A percentile compares a stretch with the other conserved stretches of the same genome.
Conservation (phyloP, 2,797 vertebrate genomes). For the Hapalemur alaotrensis region DNA sequence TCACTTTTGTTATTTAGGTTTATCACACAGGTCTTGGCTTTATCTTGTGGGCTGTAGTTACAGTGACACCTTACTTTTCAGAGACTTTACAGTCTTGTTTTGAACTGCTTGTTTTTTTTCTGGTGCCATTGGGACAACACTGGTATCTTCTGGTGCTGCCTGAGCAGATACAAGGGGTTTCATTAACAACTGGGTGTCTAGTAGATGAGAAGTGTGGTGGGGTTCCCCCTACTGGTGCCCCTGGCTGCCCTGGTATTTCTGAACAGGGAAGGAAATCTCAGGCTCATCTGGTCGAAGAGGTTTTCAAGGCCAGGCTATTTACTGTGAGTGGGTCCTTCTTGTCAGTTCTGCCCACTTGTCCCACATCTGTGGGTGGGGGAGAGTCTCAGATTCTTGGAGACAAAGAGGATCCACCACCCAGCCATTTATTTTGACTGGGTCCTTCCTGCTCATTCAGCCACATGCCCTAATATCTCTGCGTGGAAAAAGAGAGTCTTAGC, state of each 20-base stretch:
- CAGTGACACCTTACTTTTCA: not conserved
- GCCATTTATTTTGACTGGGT: not conserved
- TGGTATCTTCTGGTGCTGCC: not conserved
- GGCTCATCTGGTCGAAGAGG: not conserved
- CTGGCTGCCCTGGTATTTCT: not conserved
- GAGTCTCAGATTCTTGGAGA: not conserved
- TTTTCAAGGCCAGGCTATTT: not conserved
- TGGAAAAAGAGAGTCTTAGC: not conserved
- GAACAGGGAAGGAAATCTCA: not conserved
- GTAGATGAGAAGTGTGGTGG: not conserved
- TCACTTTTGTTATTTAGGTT: not conserved
- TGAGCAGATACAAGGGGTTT: not conserved
- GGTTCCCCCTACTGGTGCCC: not conserved
- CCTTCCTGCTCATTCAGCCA: not conserved
- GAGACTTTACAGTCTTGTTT: not conserved
- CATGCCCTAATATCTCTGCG: not conserved
- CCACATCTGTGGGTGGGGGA: not conserved
- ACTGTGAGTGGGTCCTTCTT: not conserved
- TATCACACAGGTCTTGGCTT: not conserved
- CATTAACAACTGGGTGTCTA: not conserved
- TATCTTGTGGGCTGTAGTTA: not conserved
- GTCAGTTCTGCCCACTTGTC: not conserved
- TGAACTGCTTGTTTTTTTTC: not conserved
- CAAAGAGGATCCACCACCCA: not conserved
- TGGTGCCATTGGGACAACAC: not conserved